Base-by-base conservation (phyloP, 2,888 invertebrate species). In the Callyntrura sp. region DNA sequence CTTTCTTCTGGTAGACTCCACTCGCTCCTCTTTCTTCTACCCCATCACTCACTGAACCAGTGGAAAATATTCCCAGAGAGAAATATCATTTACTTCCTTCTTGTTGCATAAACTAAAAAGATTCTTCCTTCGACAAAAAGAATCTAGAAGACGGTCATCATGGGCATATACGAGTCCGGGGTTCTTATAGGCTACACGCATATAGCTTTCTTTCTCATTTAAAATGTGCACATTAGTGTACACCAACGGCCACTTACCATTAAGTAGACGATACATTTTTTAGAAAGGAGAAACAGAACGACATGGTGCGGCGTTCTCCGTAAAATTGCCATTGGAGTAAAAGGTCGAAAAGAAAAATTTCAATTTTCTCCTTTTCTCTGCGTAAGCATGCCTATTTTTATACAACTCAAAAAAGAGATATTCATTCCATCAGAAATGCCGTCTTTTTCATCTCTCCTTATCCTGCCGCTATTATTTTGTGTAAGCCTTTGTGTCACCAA, bases 401-500 rank as follows among this genome's bases (percentile, higher is more conserved):
- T 51, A 51, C 51, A 51, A n/a, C 51, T n/a, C 12, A 51, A 12
- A 12, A 51, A 12, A 12, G n/a, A 51, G 51, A 51, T 14, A 14
- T 51, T 51, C n/a, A 12, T 51, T 51, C 14, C n/a, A n/a, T n/a
- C n/a, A 51, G 23, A 62, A 35, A 35, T 23, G 6, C 62, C n/a
- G 11, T 12, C 70, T 68, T 35, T 68, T 68, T 28, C 35, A 23
- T 14, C 48, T 55, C 14, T 55, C 51, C 23, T 28, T 35, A 20
- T 20, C 35, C 76, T 55, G 23, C 25, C 23, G 51, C 11, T 60
- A 57, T 20, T 57, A 57, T 73, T 85, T 85, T 85, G 73, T 85
- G 73, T 85, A 73, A 73, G 73, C 85, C 85, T 73, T 70, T 70
- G 23, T 85, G 85, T 85, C 85, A 85, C 85, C 85, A 85, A 85